These are phyloP conservation scores for Bombus ignitus DNA, from an alignment of 1,140 invertebrate species.

Conservation along the genomic window DNA sequence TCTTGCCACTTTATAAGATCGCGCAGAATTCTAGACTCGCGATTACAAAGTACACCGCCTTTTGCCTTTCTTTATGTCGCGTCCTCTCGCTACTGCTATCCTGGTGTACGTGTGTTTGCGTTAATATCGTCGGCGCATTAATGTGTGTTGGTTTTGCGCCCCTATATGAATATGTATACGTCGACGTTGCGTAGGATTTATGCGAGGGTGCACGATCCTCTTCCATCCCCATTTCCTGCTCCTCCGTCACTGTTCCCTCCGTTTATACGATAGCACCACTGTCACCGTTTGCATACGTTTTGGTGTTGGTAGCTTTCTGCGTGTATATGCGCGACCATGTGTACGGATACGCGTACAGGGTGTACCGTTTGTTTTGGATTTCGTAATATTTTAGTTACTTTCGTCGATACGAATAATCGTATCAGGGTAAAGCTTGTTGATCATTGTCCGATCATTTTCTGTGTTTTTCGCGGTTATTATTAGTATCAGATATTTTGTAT, in stretches of 20 bases:
- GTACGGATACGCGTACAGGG: neutral
- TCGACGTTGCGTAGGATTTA: slow-evolving; percentile 49
- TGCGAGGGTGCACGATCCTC: slow-evolving; percentile 15
- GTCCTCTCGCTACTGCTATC: neutral
- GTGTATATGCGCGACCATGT: neutral
- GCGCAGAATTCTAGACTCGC: neutral
- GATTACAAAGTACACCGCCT: slow-evolving; percentile 31
- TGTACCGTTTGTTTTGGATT: neutral
- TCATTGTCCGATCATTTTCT: too few species aligned
- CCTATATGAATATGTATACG: slow-evolving; percentile 49
- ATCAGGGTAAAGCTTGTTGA: rapidly evolving
- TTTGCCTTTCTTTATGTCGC: neutral
- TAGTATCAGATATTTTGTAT: too few species aligned
- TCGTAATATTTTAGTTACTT: neutral
- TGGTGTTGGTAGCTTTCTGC: neutral
- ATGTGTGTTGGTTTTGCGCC: slow-evolving; percentile 41
- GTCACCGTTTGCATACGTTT: slow-evolving; percentile 4
- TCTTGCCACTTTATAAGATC: slow-evolving; percentile 9
- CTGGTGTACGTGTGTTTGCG: slow-evolving; percentile 3
- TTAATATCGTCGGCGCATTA: slow-evolving; percentile 45
- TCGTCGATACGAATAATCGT: neutral
- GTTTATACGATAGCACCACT: neutral
- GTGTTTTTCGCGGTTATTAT: too few species aligned
- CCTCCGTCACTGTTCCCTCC: neutral
- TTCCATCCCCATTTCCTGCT: neutral